Evolutionary conservation across 1,140 invertebrate genomes (phyloP).

Genomic region (Teleopsis dalmanni): DNA sequence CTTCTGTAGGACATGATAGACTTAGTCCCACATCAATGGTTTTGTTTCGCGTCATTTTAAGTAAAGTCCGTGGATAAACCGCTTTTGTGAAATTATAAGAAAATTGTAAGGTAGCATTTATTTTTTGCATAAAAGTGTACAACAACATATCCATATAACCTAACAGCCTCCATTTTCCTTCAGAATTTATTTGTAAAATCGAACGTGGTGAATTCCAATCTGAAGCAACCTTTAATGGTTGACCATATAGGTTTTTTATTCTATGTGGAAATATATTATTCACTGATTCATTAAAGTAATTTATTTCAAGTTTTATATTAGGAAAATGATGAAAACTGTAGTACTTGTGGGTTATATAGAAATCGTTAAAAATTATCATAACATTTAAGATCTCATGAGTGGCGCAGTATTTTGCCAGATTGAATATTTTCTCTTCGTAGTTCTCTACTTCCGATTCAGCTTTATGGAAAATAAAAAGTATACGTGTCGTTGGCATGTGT

Average conservation of each 20-base stretch:
- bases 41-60: neutral
- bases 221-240: slow-evolving; percentile 7
- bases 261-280: neutral
- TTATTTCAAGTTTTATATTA: neutral
- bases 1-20: neutral
- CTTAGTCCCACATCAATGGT: neutral
- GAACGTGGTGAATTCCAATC: slow-evolving; percentile 17
- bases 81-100: neutral
- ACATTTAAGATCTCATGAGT: neutral
- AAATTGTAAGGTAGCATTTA: slow-evolving; percentile 21
- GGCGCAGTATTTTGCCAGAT: neutral
- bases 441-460: neutral
- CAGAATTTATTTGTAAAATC: slow-evolving; percentile 14
- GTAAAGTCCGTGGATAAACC: neutral
- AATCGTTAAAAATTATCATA: neutral
- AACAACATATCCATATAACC: slow-evolving; percentile 21
- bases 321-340: slow-evolving; percentile 1
- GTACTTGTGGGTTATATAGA: neutral
- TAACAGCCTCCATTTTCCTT: slow-evolving; percentile 7
- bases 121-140: slow-evolving; percentile 12
- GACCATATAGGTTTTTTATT: neutral
- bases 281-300: no score
- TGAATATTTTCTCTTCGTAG: no score
- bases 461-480: neutral
- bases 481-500: neutral